Evolutionary conservation across 2,797 vertebrate species (phyloP).

Genomic region (Hephaestus fuliginosus): DNA sequence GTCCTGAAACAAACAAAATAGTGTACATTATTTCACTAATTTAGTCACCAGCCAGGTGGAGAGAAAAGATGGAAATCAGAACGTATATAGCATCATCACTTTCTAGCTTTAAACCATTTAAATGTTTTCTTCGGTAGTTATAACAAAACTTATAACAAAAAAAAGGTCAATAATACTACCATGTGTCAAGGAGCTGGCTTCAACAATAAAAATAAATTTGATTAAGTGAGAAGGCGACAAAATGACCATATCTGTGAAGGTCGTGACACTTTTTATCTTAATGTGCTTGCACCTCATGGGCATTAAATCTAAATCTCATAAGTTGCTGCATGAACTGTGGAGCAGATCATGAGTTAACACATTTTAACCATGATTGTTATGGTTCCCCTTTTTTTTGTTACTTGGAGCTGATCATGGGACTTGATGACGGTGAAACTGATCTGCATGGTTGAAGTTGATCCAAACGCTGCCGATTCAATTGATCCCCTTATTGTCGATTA

Average conservation of each 20-base stretch:
- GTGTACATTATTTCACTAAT: background rate
- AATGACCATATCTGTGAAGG: background rate
- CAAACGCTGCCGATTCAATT: too few relatives aligned
- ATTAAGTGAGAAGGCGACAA: background rate
- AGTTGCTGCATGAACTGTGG: background rate
- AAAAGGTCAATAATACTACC: background rate
- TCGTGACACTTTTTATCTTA: background rate
- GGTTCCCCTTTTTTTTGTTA: too few relatives aligned
- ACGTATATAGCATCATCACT: background rate
- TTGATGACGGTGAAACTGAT: too few relatives aligned
- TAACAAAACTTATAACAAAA: background rate
- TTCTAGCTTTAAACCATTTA: background rate
- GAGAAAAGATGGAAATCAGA: background rate
- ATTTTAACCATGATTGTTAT: background rate
- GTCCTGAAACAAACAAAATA: slow-evolving; percentile 85
- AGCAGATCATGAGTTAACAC: background rate
- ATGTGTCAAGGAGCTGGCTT: background rate
- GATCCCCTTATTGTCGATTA: too few relatives aligned
- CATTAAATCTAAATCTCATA: background rate
- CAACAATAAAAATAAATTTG: background rate
- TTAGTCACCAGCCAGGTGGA: background rate
- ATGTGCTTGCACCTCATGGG: background rate
- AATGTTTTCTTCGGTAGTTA: background rate
- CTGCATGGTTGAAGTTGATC: too few relatives aligned
- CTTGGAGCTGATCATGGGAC: background rate